These are phyloP conservation scores for Planococcus citri DNA, from an alignment of 1,140 invertebrate genomes.

Conservation along the genomic window DNA sequence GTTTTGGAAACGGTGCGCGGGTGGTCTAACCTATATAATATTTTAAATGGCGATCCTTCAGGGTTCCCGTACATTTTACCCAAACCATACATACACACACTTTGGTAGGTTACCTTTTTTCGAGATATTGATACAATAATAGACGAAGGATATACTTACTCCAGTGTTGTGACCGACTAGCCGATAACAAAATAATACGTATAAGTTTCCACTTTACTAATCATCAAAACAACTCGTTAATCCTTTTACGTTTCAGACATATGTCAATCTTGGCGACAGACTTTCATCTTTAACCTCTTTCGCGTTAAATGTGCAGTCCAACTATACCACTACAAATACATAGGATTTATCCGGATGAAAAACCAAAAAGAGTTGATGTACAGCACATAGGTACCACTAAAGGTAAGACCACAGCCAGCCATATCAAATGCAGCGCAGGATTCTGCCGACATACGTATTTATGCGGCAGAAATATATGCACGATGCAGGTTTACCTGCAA, in stretches of 20 bases:
- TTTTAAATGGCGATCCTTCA: not conserved
- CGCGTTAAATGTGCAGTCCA: too few relatives aligned
- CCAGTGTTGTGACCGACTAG: not conserved
- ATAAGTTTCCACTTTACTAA: constrained; percentile 7
- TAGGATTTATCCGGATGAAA: too few relatives aligned
- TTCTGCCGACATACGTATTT: too few relatives aligned
- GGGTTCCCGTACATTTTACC: not conserved
- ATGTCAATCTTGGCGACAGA: not conserved
- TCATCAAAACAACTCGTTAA: constrained; percentile 7
- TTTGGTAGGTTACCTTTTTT: not conserved
- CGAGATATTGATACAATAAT: not conserved
- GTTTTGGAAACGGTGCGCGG: not conserved
- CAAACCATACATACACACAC: not conserved
- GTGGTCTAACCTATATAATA: not conserved
- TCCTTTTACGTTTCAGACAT: not conserved
- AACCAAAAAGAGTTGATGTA: too few relatives aligned
- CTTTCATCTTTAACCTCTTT: constrained; percentile 2
- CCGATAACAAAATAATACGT: not conserved
- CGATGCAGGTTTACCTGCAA: too few relatives aligned
- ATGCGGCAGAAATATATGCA: too few relatives aligned
- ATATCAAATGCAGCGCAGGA: too few relatives aligned
- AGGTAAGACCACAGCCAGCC: too few relatives aligned
- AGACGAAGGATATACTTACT: not conserved
- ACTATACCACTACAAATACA: too few relatives aligned
- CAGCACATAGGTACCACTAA: too few relatives aligned